phyloP scores from a whole-genome alignment of 1,140 invertebrate genomes.

The Glomeris maerens region DNA sequence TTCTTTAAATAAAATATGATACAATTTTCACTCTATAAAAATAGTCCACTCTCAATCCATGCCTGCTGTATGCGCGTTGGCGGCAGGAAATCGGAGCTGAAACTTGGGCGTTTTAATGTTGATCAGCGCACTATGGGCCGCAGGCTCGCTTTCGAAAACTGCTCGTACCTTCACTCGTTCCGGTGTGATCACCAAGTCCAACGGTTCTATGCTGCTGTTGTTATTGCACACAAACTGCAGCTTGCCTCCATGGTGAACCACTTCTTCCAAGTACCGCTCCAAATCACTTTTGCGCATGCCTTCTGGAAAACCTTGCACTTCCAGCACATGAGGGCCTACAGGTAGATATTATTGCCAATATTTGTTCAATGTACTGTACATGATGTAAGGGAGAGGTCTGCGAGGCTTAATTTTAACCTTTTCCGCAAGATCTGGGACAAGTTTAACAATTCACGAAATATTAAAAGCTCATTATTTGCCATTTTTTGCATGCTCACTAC shows the following conservation, averaged over 20 bases:
- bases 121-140: constrained; percentile 19
- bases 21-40: no score
- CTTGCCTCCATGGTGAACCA: constrained; percentile 15
- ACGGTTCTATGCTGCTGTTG: neutral
- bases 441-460: no score
- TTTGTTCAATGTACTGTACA: no score
- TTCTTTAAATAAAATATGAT: no score
- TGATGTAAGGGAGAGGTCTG: neutral
- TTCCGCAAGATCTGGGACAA: no score
- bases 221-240: constrained; percentile 13
- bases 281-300: constrained; percentile 15
- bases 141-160: constrained; percentile 18
- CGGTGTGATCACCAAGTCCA: constrained; percentile 12
- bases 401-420: no score
- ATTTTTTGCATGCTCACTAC: no score
- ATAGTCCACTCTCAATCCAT: no score
- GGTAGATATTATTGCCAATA: no score
- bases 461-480: no score
- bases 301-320: constrained; percentile 17
- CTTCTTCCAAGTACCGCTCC: constrained; percentile 17
- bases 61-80: no score
- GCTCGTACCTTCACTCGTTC: constrained; percentile 15
- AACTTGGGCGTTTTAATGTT: constrained; percentile 20
- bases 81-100: constrained; percentile 15
- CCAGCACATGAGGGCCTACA: constrained; percentile 13